Conservation (phyloP, 2,797 vertebrate genomes). For the Typhlichthys subterraneus region DNA sequence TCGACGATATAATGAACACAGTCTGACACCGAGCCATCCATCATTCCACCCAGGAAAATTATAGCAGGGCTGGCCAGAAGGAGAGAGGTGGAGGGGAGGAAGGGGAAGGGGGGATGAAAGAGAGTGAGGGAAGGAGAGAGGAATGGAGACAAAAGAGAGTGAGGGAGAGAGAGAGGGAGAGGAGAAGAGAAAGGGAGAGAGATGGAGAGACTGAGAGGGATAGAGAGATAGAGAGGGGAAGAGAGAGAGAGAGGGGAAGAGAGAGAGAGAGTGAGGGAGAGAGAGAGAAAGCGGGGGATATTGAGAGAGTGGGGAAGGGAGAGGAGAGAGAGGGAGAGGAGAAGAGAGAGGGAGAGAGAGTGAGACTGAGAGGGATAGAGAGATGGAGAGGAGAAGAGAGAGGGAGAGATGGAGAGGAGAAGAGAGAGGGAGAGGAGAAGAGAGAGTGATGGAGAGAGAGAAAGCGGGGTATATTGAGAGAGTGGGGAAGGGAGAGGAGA, state of each 20-base stretch:
- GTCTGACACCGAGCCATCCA: conserved; percentile 91
- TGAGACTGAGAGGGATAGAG: no score
- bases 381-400: no score
- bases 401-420: no score
- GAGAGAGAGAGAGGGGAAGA: no score
- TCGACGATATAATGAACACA: conserved; percentile 95
- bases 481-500: no score
- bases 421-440: no score
- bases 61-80: conserved; percentile 68
- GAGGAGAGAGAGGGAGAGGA: not conserved
- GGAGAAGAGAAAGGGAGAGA: not conserved
- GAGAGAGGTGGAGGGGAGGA: conserved; percentile 6
- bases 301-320: no score
- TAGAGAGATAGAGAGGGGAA: no score
- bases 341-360: no score
- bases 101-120: not conserved
- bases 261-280: not conserved
- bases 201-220: conserved; percentile 4
- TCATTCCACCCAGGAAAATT: conserved; percentile 84
- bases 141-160: not conserved
- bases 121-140: conserved; percentile 4
- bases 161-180: not conserved
- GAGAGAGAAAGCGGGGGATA: no score
- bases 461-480: no score
- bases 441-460: no score